Evolutionary conservation across 2,888 invertebrate species (phyloP).

Genomic region (Plebejus argus): DNA sequence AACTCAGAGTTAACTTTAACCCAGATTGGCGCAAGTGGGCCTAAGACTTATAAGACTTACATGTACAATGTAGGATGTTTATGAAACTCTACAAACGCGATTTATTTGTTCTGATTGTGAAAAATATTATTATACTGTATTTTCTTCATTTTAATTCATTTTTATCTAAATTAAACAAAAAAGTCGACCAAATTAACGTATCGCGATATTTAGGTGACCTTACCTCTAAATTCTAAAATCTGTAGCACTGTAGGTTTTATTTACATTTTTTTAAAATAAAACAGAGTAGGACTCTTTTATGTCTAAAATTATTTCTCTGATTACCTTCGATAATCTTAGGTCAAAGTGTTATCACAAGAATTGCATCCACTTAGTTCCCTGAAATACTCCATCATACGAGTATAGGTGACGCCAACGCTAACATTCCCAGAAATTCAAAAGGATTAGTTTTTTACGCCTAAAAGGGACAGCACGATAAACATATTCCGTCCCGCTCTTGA

Average conservation of each 20-base stretch:
- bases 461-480: slow-evolving; percentile 22
- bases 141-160: too few relatives aligned
- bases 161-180: too few relatives aligned
- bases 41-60: too few relatives aligned
- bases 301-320: neutral
- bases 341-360: slow-evolving; percentile 22
- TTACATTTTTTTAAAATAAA: too few relatives aligned
- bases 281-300: neutral
- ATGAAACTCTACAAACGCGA: neutral
- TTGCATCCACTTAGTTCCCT: slow-evolving; percentile 35
- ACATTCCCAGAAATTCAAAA: slow-evolving; percentile 61
- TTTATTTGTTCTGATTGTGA: neutral
- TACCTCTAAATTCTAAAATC: too few relatives aligned
- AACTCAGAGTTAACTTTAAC: too few relatives aligned
- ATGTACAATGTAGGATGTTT: too few relatives aligned
- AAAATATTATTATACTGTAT: neutral
- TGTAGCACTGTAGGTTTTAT: too few relatives aligned
- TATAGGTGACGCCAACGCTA: slow-evolving; percentile 43
- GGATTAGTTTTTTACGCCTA: slow-evolving; percentile 27
- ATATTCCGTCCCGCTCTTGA: slow-evolving; percentile 62
- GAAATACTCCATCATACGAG: slow-evolving; percentile 40
- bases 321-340: neutral
- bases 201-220: too few relatives aligned
- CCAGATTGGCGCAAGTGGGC: too few relatives aligned
- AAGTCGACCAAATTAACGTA: too few relatives aligned